Conservation (phyloP, 2,888 invertebrate genomes). For the Isoperla grammatica region DNA sequence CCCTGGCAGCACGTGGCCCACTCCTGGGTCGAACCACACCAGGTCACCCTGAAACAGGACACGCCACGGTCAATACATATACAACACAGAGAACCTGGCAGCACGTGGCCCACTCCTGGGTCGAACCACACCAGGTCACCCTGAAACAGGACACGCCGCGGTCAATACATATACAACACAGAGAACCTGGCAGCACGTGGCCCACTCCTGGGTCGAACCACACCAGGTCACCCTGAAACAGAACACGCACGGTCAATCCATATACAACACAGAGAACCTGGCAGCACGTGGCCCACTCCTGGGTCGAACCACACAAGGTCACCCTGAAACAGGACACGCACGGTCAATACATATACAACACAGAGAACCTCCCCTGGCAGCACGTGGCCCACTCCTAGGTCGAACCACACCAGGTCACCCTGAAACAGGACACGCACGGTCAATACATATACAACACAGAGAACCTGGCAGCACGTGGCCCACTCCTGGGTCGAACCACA, state of each 20-base stretch:
- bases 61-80: constrained; percentile 84
- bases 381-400: constrained; percentile 83
- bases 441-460: constrained; percentile 82
- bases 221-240: constrained; percentile 73
- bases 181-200: constrained; percentile 87
- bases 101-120: constrained; percentile 80
- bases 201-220: constrained; percentile 92
- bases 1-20: constrained; percentile 85
- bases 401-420: constrained; percentile 93
- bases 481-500: constrained; percentile 91
- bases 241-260: constrained; percentile 82
- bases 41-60: constrained; percentile 77
- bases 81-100: constrained; percentile 89
- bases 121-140: constrained; percentile 95
- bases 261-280: constrained; percentile 87
- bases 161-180: too few relatives aligned
- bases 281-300: constrained; percentile 82
- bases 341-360: too few relatives aligned
- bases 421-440: constrained; percentile 76
- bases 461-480: constrained; percentile 88
- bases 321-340: constrained; percentile 58
- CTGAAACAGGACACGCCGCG: too few relatives aligned
- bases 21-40: constrained; percentile 91
- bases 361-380: constrained; percentile 87
- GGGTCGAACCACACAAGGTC: constrained; percentile 94